phyloP scores from a whole-genome alignment of 2,113 vertebrate species.

The Archilochus colubris region DNA sequence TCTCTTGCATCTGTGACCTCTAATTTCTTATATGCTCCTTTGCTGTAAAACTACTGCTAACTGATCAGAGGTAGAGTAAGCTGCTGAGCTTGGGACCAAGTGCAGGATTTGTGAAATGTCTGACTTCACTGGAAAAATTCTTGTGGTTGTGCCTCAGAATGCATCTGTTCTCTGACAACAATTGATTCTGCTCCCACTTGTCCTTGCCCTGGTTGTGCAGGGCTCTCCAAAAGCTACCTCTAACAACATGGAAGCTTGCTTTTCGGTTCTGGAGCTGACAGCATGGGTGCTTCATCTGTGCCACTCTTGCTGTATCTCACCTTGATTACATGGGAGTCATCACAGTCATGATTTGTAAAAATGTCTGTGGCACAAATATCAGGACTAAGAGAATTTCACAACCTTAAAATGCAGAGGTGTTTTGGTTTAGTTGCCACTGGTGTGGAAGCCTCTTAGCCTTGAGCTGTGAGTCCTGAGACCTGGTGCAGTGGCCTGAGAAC shows the following conservation, averaged over 20 bases:
- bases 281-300: background rate
- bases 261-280: background rate
- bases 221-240: background rate
- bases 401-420: background rate
- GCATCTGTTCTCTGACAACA: background rate
- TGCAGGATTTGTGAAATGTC: background rate
- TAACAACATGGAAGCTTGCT: background rate
- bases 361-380: background rate
- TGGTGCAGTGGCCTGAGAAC: background rate
- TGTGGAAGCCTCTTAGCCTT: background rate
- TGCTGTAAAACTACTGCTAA: background rate
- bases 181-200: fast-evolving
- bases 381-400: background rate
- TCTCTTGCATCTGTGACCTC: constrained; percentile 2
- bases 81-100: background rate
- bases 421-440: background rate
- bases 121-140: background rate
- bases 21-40: background rate
- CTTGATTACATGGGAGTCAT: background rate
- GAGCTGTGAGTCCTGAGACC: background rate
- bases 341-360: background rate
- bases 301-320: background rate
- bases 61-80: background rate
- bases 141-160: background rate
- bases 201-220: background rate